phyloP scores from a whole-genome alignment of 2,888 invertebrate species.

The Taphrorychus bicolor region DNA sequence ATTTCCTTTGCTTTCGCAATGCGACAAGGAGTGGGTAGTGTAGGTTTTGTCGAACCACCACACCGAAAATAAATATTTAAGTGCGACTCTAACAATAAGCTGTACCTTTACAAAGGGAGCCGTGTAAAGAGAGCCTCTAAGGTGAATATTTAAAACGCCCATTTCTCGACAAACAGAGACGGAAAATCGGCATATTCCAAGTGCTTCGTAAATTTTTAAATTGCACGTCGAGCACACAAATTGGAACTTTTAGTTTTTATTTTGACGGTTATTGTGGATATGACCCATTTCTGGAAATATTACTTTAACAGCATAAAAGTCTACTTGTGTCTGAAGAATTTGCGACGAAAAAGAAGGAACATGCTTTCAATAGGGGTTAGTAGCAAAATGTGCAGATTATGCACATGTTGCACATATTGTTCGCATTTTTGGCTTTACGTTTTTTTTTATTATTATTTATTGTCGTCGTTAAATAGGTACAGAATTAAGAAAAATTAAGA shows the following conservation, averaged over 20 bases:
- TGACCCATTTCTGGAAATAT: background rate
- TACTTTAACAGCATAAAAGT: background rate
- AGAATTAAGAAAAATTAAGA: too few relatives aligned
- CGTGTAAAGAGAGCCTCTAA: constrained; percentile 24
- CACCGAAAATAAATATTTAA: background rate
- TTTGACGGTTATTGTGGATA: constrained; percentile 6
- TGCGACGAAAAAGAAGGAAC: too few relatives aligned
- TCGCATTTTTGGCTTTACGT: too few relatives aligned
- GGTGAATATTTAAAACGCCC: constrained; percentile 36
- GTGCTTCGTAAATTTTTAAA: constrained; percentile 40
- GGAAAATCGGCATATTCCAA: constrained; percentile 38
- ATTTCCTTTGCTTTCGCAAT: background rate
- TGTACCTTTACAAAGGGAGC: constrained; percentile 17
- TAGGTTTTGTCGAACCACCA: background rate
- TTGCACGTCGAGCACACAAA: constrained; percentile 29
- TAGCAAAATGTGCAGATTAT: too few relatives aligned
- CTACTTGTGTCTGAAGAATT: background rate
- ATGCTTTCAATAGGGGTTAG: too few relatives aligned
- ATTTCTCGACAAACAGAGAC: constrained; percentile 35
- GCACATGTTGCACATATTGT: too few relatives aligned
- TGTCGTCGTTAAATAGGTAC: too few relatives aligned
- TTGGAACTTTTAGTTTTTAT: constrained; percentile 31
- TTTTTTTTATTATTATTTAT: too few relatives aligned
- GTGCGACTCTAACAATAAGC: constrained; percentile 14
- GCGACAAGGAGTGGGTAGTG: background rate